A percentile compares a stretch with the other conserved stretches of the same genome.
These are phyloP conservation scores for Mesoligia furuncula DNA, from an alignment of 2,888 invertebrate species.

Conservation along the genomic window DNA sequence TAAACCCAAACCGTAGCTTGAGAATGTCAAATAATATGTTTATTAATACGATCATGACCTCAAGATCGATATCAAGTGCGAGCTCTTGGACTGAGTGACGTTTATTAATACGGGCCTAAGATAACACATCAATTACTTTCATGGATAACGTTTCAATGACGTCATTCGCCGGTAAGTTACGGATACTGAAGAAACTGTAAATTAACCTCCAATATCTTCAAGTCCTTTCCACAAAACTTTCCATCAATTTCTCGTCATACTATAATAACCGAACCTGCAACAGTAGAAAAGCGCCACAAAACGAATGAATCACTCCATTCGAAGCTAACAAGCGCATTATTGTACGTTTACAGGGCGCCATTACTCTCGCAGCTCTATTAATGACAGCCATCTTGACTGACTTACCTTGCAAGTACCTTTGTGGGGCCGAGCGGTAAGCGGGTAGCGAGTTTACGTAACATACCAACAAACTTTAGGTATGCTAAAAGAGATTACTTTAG, in stretches of 20 bases:
- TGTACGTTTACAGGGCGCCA: slow-evolving; percentile 80
- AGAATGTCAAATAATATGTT: too few relatives aligned
- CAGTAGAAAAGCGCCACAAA: slow-evolving; percentile 24
- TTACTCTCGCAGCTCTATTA: slow-evolving; percentile 85
- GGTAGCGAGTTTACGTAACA: slow-evolving; percentile 52
- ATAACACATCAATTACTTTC: background rate
- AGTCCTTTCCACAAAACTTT: background rate
- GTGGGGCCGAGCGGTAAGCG: slow-evolving; percentile 53
- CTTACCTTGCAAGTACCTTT: slow-evolving; percentile 80
- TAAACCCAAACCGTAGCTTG: too few relatives aligned
- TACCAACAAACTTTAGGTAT: background rate
- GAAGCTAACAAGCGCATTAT: slow-evolving; percentile 84
- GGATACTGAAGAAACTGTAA: too few relatives aligned
- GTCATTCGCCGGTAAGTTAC: background rate
- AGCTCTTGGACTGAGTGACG: too few relatives aligned
- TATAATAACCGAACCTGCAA: slow-evolving; percentile 12
- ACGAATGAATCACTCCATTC: slow-evolving; percentile 72
- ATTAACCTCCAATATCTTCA: too few relatives aligned
- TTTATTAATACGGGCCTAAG: too few relatives aligned
- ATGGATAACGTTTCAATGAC: background rate
- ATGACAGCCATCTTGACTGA: slow-evolving; percentile 86
- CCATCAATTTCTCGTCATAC: slow-evolving; percentile 7
- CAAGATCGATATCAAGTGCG: too few relatives aligned
- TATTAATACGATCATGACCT: too few relatives aligned
- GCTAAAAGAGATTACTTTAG: background rate